These are phyloP conservation scores for Calliscelio sp. DNA, from an alignment of 2,888 invertebrate species.

Conservation along the genomic window DNA sequence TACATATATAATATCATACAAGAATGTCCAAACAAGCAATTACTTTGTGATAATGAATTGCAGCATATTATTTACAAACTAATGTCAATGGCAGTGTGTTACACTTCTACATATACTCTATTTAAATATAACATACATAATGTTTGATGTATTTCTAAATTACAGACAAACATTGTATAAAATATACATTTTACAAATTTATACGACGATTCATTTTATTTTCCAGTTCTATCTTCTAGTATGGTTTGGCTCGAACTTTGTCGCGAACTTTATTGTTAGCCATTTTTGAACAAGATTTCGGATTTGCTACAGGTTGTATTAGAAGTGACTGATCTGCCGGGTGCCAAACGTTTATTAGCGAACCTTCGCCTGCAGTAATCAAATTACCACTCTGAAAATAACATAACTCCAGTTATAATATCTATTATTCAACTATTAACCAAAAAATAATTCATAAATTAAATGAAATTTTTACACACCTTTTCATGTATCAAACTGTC, in stretches of 20 bases:
- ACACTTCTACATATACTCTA: too few relatives aligned
- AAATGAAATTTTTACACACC: constrained; percentile 86
- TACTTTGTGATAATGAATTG: background rate
- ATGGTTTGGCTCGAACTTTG: constrained; percentile 81
- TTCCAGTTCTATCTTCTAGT: constrained; percentile 75
- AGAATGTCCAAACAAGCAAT: constrained; percentile 32
- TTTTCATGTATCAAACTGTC: constrained; percentile 89
- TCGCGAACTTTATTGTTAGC: constrained; percentile 80
- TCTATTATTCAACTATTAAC: background rate
- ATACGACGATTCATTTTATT: background rate
- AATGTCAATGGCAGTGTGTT: constrained; percentile 21
- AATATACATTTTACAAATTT: constrained; percentile 32
- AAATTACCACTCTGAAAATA: constrained; percentile 87
- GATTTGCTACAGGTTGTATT: constrained; percentile 71
- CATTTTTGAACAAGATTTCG: constrained; percentile 79
- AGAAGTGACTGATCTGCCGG: constrained; percentile 68
- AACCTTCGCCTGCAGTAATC: constrained; percentile 91
- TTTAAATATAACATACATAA: too few relatives aligned
- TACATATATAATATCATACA: constrained; percentile 24
- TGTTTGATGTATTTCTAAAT: constrained; percentile 19
- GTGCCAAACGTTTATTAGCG: constrained; percentile 90
- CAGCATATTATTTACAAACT: constrained; percentile 43
- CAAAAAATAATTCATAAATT: background rate
- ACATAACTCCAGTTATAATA: background rate
- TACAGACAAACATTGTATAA: constrained; percentile 31